phyloP scores from a whole-genome alignment of 1,140 invertebrate species.

The Cydia pomonella region DNA sequence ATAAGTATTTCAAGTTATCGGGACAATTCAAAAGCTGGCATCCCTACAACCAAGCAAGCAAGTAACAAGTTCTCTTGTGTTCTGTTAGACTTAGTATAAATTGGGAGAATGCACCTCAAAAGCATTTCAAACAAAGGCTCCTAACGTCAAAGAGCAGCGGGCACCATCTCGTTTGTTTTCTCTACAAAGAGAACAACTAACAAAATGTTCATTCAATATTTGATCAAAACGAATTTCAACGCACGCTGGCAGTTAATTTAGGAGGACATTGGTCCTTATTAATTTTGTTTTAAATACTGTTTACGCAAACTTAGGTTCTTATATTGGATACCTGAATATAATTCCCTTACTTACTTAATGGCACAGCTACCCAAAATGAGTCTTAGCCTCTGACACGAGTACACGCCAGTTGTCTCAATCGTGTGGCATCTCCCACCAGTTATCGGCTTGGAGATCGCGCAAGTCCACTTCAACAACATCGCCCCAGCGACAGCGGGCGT shows the following conservation, averaged over 20 bases:
- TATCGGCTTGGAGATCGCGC: too few relatives aligned
- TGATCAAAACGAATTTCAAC: conserved; percentile 15
- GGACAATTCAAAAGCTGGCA: neutral
- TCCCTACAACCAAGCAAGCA: neutral
- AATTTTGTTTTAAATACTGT: neutral
- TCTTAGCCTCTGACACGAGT: too few relatives aligned
- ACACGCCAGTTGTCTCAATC: too few relatives aligned
- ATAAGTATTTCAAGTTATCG: neutral
- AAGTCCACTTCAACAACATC: too few relatives aligned
- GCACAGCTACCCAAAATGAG: too few relatives aligned
- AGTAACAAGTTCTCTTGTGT: conserved; percentile 8
- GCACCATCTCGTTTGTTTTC: conserved; percentile 17
- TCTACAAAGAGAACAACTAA: conserved; percentile 24
- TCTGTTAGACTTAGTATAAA: conserved; percentile 22
- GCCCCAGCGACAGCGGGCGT: too few relatives aligned
- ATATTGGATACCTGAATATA: too few relatives aligned
- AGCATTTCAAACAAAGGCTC: conserved; percentile 31
- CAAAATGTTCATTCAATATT: conserved; percentile 14
- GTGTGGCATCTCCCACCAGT: too few relatives aligned
- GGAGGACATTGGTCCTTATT: neutral
- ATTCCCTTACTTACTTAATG: too few relatives aligned
- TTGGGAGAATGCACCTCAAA: conserved; percentile 30
- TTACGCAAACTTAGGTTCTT: too few relatives aligned
- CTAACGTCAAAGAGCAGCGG: neutral
- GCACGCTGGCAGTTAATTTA: conserved; percentile 11